Evolutionary conservation across 1,140 invertebrate genomes (phyloP).

Genomic region (Phymorhynchus buccinoides): DNA sequence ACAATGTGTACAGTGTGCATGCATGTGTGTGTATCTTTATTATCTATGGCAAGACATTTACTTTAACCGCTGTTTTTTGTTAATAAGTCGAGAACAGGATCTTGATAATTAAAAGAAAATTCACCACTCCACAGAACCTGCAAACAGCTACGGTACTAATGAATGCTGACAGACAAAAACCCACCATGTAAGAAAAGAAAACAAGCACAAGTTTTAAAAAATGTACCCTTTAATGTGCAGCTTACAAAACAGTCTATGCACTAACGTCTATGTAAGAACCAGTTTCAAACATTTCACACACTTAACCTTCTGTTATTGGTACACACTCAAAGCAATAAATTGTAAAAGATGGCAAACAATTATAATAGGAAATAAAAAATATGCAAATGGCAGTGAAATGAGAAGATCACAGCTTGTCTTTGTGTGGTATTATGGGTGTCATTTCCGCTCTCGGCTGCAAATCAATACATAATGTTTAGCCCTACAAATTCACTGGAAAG

Average conservation of each 20-base stretch:
- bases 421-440: conserved; percentile 12
- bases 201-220: not conserved
- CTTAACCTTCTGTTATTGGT: conserved; percentile 21
- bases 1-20: too few relatives aligned
- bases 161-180: not conserved
- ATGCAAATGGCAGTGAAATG: conserved; percentile 36
- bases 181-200: not conserved
- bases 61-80: too few relatives aligned
- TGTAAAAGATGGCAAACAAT: not conserved
- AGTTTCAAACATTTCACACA: conserved; percentile 9
- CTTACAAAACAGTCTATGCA: not conserved
- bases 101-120: not conserved
- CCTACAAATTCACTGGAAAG: not conserved
- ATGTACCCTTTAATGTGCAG: not conserved
- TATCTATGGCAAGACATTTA: too few relatives aligned
- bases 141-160: conserved; percentile 14
- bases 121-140: not conserved
- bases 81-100: too few relatives aligned
- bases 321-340: conserved; percentile 31
- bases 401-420: conserved; percentile 38
- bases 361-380: not conserved
- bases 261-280: not conserved
- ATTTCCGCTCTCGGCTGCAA: not conserved
- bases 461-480: not conserved
- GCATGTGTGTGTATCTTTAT: too few relatives aligned